Conservation (phyloP, 2,888 invertebrate species). For the Xestia rhomboidea region DNA sequence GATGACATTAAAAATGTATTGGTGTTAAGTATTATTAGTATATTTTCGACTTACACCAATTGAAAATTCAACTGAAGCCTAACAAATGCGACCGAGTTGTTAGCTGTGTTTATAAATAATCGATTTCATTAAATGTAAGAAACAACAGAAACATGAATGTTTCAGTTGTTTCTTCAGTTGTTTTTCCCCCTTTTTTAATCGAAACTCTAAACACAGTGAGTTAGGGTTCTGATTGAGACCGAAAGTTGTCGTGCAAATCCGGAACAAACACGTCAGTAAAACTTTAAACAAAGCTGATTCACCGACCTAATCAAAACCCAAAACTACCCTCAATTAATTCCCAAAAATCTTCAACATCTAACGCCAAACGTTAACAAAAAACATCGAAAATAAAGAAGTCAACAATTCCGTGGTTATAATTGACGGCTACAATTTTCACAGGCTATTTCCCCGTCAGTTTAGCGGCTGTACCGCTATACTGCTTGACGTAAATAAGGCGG, state of each 20-base stretch:
- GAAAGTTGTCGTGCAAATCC: slow-evolving; percentile 1
- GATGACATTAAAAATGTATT: not conserved
- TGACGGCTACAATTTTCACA: slow-evolving; percentile 54
- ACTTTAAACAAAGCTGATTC: not conserved
- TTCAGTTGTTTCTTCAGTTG: too few relatives aligned
- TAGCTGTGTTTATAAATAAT: slow-evolving; percentile 12
- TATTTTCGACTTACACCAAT: slow-evolving; percentile 1
- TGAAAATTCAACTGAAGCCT: slow-evolving; percentile 14
- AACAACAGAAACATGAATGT: not conserved
- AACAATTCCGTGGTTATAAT: slow-evolving; percentile 33
- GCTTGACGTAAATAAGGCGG: slow-evolving; percentile 60
- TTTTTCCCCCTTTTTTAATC: not conserved
- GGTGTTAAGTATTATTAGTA: too few relatives aligned
- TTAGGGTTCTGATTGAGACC: not conserved
- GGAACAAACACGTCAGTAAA: not conserved
- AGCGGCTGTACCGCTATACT: slow-evolving; percentile 37
- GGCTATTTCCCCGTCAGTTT: slow-evolving; percentile 53
- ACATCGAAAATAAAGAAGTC: slow-evolving; percentile 17
- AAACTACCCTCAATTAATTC: not conserved
- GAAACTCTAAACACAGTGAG: not conserved
- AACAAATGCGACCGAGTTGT: not conserved
- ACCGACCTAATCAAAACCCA: slow-evolving; percentile 9
- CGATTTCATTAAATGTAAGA: not conserved
- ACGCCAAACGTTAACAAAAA: slow-evolving; percentile 5
- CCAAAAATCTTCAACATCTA: not conserved